These are phyloP conservation scores for Globia sparganii DNA, from an alignment of 2,888 invertebrate species.

Conservation along the genomic window DNA sequence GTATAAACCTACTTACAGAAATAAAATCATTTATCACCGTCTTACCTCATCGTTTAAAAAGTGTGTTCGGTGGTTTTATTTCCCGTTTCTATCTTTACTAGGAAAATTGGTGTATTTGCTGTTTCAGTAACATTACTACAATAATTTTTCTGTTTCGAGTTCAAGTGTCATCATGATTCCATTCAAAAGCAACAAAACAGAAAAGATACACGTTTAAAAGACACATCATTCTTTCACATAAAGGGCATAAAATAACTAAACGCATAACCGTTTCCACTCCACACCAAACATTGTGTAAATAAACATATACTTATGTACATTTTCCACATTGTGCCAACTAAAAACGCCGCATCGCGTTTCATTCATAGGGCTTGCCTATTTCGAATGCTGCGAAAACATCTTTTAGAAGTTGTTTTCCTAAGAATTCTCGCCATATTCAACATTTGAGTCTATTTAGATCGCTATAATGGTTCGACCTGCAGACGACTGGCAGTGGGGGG, in stretches of 20 bases:
- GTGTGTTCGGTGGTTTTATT: no score
- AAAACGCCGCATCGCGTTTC: slow-evolving; percentile 39
- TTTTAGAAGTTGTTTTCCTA: slow-evolving; percentile 70
- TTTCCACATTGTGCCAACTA: slow-evolving; percentile 27
- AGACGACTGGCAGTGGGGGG: slow-evolving; percentile 72
- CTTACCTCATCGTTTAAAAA: background rate
- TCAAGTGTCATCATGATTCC: background rate
- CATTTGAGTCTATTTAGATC: slow-evolving; percentile 75
- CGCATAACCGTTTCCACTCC: slow-evolving; percentile 24
- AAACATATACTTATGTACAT: slow-evolving; percentile 10
- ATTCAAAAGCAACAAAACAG: background rate
- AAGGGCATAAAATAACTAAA: slow-evolving; percentile 29
- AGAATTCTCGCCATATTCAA: slow-evolving; percentile 71
- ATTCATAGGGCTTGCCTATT: slow-evolving; percentile 55
- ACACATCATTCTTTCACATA: background rate
- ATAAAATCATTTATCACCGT: no score
- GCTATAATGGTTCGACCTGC: slow-evolving; percentile 81
- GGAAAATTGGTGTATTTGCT: background rate
- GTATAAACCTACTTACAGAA: no score
- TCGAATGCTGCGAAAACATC: slow-evolving; percentile 61
- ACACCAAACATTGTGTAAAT: slow-evolving; percentile 25
- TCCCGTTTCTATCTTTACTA: background rate
- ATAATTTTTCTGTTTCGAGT: background rate
- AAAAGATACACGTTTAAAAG: background rate
- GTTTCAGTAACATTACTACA: background rate